phyloP scores from a whole-genome alignment of 2,888 invertebrate genomes.

The Auanema freiburgensis region DNA sequence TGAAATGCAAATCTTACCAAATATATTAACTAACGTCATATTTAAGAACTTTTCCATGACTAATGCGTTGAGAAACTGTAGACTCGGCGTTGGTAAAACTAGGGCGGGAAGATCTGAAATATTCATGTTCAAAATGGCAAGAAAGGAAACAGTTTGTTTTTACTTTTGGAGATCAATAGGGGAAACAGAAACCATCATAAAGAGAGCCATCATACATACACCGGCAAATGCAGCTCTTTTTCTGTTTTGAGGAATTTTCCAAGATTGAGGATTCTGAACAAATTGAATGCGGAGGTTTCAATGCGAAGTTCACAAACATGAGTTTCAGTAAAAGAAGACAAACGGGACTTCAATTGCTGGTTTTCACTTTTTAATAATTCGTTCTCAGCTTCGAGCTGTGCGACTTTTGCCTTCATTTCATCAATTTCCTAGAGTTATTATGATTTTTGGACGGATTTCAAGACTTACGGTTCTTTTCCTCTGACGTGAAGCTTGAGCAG shows the following conservation, averaged over 20 bases:
- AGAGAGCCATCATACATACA: constrained; percentile 29
- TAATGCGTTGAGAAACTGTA: no score
- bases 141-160: no score
- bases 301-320: not conserved
- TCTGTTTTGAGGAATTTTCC: constrained; percentile 1
- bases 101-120: no score
- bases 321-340: constrained; percentile 1
- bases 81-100: no score
- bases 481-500: constrained; percentile 49
- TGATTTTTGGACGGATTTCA: not conserved
- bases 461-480: constrained; percentile 32
- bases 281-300: no score
- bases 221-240: constrained; percentile 27
- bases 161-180: constrained; percentile 11
- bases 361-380: constrained; percentile 25
- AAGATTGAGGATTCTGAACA: no score
- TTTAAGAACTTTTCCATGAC: no score
- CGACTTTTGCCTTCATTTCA: constrained; percentile 16
- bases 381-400: constrained; percentile 18
- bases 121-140: no score
- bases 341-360: constrained; percentile 19
- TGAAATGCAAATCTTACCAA: not conserved
- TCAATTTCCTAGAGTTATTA: constrained; percentile 27
- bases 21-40: no score
- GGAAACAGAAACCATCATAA: constrained; percentile 20